Base-by-base conservation (phyloP, 1,140 invertebrate genomes). In the Pissodes strobi region DNA sequence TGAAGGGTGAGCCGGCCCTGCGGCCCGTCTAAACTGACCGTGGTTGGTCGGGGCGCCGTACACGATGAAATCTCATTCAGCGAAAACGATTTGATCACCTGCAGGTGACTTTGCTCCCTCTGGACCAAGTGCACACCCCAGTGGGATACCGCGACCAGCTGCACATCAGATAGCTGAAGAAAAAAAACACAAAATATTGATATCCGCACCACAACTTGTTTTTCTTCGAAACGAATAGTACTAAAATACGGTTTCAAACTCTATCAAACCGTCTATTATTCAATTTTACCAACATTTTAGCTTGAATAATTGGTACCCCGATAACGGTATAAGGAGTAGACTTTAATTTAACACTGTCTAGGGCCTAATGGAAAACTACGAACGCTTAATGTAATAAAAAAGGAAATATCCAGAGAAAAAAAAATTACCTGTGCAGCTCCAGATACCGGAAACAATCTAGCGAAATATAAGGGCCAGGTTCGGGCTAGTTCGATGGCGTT, bases 391-490 rank as follows among this genome's bases (percentile, higher is more conserved):
- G n/a, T n/a, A n/a, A n/a, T n/a, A n/a, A n/a, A n/a, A n/a, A n/a
- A n/a, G n/a, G n/a, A n/a, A n/a, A n/a, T n/a, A n/a, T n/a, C n/a
- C n/a, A n/a, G n/a, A n/a, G n/a, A n/a, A n/a, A n/a, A n/a, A n/a
- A n/a, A n/a, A n/a, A n/a, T n/a, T n/a, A n/a, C n/a, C n/a, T n/a
- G 82, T 0, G 83, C 82, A 2, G 83, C 88, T 73, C 93, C 92
- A 66, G 90, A 89, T 2, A 95, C 92, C 0, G 91, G 87, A 78
- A 95, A 98, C 57, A 98, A 83, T 59, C 94, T 84, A 0, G 91
- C 88, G 77, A 99, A 98, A 79, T 98, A 99, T 17, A 93, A 84
- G 0, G 94, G 92, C 92, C 95, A 97, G 21, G 91, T 88, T 64
- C 93, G 87, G 0, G 95, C 95, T 80, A 94, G 86, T 58, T 97